phyloP scores from a whole-genome alignment of 2,797 vertebrate genomes.

The Danio choprae region DNA sequence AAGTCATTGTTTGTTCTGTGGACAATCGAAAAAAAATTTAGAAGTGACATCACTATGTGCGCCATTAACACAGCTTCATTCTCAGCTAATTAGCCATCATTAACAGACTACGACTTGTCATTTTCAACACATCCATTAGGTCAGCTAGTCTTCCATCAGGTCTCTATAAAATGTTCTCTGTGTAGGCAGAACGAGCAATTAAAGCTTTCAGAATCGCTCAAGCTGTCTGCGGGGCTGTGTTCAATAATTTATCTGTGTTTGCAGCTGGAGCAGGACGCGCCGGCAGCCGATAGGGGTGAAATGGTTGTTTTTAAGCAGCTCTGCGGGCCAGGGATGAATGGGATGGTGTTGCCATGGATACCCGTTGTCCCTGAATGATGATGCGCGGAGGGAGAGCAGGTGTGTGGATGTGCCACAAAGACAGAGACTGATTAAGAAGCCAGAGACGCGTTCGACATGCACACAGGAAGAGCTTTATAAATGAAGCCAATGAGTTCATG shows the following conservation, averaged over 20 bases:
- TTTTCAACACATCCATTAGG: constrained; percentile 19
- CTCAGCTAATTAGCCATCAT: constrained; percentile 21
- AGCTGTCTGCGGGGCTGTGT: constrained; percentile 36
- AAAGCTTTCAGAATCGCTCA: constrained; percentile 42
- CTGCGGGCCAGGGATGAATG: constrained; percentile 69
- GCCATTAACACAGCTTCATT: constrained; percentile 19
- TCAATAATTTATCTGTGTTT: constrained; percentile 77
- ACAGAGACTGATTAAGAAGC: constrained; percentile 78
- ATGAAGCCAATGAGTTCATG: constrained; percentile 30
- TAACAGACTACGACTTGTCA: constrained; percentile 5
- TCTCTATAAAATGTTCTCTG: constrained; percentile 37
- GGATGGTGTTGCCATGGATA: constrained; percentile 80
- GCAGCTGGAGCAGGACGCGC: constrained; percentile 50
- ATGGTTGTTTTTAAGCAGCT: constrained; percentile 70
- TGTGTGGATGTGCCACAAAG: constrained; percentile 75
- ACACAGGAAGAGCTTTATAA: constrained; percentile 52
- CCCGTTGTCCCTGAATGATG: constrained; percentile 57
- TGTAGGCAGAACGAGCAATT: constrained; percentile 32
- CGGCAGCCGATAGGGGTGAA: constrained; percentile 61
- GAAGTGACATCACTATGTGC: constrained; percentile 2
- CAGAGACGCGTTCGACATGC: constrained; percentile 67
- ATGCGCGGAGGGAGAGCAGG: constrained; percentile 72
- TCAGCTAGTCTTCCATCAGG: constrained; percentile 12
- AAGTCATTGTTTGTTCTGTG: too few relatives aligned
- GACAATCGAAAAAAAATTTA: too few relatives aligned